phyloP scores from a whole-genome alignment of 2,888 invertebrate species.

The Nemapogon koenigi region DNA sequence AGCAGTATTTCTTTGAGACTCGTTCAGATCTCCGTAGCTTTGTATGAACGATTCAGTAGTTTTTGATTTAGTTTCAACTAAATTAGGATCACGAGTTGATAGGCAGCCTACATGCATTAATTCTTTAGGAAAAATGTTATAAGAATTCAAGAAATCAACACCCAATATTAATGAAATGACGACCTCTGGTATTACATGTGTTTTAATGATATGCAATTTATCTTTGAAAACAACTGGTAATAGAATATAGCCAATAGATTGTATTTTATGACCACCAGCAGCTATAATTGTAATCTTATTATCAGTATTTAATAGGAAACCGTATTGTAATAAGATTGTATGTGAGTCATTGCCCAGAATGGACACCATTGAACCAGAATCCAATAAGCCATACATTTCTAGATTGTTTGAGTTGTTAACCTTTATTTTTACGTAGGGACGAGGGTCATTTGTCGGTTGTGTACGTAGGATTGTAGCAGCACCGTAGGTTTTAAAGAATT shows the following conservation, averaged over 20 bases:
- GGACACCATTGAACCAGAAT: slow-evolving; percentile 17
- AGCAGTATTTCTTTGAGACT: slow-evolving; percentile 9
- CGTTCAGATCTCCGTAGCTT: slow-evolving; percentile 9
- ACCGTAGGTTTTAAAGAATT: slow-evolving; percentile 11
- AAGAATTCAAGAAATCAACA: slow-evolving; percentile 17
- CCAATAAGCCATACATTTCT: slow-evolving; percentile 14
- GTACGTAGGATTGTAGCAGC: slow-evolving; percentile 15
- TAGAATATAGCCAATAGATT: slow-evolving; percentile 13
- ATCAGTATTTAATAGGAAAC: background rate
- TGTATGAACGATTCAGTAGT: background rate
- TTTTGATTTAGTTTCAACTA: background rate
- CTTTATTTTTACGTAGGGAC: slow-evolving; percentile 16
- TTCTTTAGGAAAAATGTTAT: slow-evolving; percentile 14
- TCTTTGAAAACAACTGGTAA: slow-evolving; percentile 14
- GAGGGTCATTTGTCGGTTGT: slow-evolving; percentile 10
- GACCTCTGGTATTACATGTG: slow-evolving; percentile 14
- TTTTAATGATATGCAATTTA: slow-evolving; percentile 12
- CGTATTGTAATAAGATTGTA: slow-evolving; percentile 1
- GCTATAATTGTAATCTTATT: slow-evolving; percentile 8
- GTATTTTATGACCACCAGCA: slow-evolving; percentile 15
- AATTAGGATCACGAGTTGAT: no score
- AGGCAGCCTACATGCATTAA: slow-evolving; percentile 1
- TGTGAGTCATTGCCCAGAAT: slow-evolving; percentile 17
- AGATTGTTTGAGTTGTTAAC: slow-evolving; percentile 8
- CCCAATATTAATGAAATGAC: slow-evolving; percentile 15